Percentiles rank a stretch among this genome's conserved stretches.
These are phyloP conservation scores for Drosophila saltans DNA, from an alignment of 1,140 invertebrate species.

Conservation along the genomic window DNA sequence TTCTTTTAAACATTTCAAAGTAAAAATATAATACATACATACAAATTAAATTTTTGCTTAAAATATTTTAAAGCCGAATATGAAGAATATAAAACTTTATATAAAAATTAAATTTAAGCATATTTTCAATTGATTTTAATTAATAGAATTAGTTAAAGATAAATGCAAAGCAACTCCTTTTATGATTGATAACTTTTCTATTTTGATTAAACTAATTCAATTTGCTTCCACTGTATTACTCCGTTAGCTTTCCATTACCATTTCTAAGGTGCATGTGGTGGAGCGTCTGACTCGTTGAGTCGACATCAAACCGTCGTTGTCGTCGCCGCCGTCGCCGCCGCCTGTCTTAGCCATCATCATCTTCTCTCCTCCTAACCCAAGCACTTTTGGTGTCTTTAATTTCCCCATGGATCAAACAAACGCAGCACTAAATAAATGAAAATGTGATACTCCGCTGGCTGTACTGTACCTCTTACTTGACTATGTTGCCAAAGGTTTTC, in stretches of 20 bases:
- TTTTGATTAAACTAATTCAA: too few species aligned
- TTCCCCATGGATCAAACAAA: constrained; percentile 24
- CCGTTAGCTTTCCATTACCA: not conserved
- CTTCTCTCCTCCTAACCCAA: constrained; percentile 7
- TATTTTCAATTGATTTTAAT: too few species aligned
- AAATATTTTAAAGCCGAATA: too few species aligned
- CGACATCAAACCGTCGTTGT: not conserved
- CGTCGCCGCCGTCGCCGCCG: not conserved
- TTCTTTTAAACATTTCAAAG: too few species aligned
- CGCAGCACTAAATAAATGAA: constrained; percentile 29
- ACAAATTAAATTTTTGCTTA: too few species aligned
- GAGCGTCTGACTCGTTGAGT: not conserved
- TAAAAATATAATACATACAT: too few species aligned
- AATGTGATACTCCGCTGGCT: constrained; percentile 19
- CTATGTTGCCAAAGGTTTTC: constrained; percentile 3
- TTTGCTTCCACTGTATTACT: not conserved
- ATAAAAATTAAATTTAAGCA: too few species aligned
- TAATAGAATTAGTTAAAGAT: too few species aligned
- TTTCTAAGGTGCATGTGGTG: constrained; percentile 12
- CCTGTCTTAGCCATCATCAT: not conserved
- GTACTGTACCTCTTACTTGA: not conserved
- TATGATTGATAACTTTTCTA: too few species aligned
- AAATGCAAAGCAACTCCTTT: too few species aligned
- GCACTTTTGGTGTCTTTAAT: constrained; percentile 27
- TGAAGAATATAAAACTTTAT: too few species aligned